Percentiles rank a stretch among this genome's conserved stretches.
Evolutionary conservation across 1,140 invertebrate genomes (phyloP).

Genomic region (Trachymyrmex septentrionalis): DNA sequence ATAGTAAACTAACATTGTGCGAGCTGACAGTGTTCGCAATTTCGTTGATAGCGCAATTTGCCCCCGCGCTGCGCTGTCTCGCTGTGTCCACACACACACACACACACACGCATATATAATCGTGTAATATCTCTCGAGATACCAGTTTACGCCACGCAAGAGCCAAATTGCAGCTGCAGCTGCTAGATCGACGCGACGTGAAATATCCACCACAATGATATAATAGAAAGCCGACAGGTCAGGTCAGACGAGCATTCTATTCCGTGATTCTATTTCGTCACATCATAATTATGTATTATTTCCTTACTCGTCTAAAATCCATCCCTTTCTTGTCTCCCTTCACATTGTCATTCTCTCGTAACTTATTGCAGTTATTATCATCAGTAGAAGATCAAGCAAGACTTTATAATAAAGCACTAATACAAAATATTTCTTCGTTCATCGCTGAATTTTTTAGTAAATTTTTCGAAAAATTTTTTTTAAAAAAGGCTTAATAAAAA

Average conservation of each 20-base stretch:
- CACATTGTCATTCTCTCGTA: not conserved
- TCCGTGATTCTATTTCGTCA: slow-evolving; percentile 20
- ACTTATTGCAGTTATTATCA: not conserved
- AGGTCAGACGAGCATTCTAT: slow-evolving; percentile 42
- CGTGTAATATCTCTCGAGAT: slow-evolving; percentile 57
- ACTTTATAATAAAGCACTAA: not conserved
- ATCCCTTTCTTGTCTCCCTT: not conserved
- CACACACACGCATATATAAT: not conserved
- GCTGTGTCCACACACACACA: slow-evolving; percentile 12
- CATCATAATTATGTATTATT: slow-evolving; percentile 29
- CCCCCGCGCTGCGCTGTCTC: not conserved
- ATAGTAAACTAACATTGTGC: slow-evolving; percentile 37
- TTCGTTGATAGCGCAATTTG: slow-evolving; percentile 54
- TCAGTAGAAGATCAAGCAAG: not conserved
- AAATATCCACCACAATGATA: slow-evolving; percentile 31
- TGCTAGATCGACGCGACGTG: slow-evolving; percentile 47
- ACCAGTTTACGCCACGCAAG: slow-evolving; percentile 52
- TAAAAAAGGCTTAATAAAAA: not conserved
- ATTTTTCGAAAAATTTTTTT: no score
- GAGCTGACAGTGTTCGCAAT: slow-evolving; percentile 37
- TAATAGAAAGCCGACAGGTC: slow-evolving; percentile 5
- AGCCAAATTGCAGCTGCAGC: slow-evolving; percentile 54
- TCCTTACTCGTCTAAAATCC: slow-evolving; percentile 10
- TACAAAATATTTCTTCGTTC: not conserved
- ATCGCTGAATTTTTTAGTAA: not conserved